Base-by-base conservation (phyloP, 2,888 invertebrate species). In the Hemicrepidius hirtus region DNA sequence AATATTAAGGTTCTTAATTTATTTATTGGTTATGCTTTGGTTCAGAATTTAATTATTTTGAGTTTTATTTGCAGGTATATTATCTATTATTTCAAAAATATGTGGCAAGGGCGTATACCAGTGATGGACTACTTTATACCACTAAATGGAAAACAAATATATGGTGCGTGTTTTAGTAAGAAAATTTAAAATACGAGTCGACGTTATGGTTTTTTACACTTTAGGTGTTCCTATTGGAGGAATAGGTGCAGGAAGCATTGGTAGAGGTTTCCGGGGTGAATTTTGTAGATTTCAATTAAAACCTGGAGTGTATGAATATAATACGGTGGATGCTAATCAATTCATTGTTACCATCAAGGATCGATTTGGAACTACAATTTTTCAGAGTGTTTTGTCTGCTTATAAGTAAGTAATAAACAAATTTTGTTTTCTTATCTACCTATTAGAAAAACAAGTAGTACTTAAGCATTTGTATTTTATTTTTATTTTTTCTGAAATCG, bases 271-370 rank as follows among this genome's bases (percentile, higher is more conserved):
- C 86, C 92, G 92, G 81, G 98, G 98, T 16, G 97, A 97, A 86
- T 98, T 98, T 87, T 97, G 97, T 85, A 91, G 97, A 68, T 98
- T 92, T 85, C 95, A 96, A 85, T 88, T 98, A 83, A 91, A 92
- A 75, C 98, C 98, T 0, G 97, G 97, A 59, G 89, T 95, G 72
- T 97, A 97, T 86, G 94, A 96, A 82, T 95, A 96, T 85, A 90
- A 94, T 79, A 92, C 92, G 5, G 91, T 96, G 12, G 91, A 92
- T 74, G 95, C 95, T 64, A 93, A 97, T 87, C 95, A 97, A 87
- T 98, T 98, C 86, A 96, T 97, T 82, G 91, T 97, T 6, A 96
- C 95, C 68, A 94, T 98, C 75, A 90, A 91, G 84, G 90, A 94
- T 87, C 88, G 86, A 20, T 88, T 90, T 67, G 90, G 91, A 71